Evolutionary conservation across 2,888 invertebrate species (phyloP).

Genomic region (Trachelus iudaicus): DNA sequence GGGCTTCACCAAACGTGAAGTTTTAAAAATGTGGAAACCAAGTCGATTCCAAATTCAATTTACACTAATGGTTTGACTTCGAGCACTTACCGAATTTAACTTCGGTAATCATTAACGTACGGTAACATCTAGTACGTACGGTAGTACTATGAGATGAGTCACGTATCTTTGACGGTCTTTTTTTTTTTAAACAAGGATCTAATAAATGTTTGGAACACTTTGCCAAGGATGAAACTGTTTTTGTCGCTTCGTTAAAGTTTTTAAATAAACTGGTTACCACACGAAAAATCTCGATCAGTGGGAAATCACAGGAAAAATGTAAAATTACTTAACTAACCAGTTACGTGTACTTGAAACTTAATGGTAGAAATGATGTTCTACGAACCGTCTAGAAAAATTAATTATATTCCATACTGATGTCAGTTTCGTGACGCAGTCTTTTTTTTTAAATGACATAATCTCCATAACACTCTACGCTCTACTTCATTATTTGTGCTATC

Average conservation of each 20-base stretch:
- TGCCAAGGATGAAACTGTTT: too few relatives aligned
- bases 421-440: neutral
- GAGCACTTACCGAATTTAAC: neutral
- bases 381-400: neutral
- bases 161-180: neutral
- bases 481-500: neutral
- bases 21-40: neutral
- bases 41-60: neutral
- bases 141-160: neutral
- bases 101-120: neutral
- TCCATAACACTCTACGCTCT: neutral
- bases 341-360: slow-evolving; percentile 18
- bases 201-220: too few relatives aligned
- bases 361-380: neutral
- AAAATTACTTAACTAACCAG: slow-evolving; percentile 28
- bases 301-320: slow-evolving; percentile 39
- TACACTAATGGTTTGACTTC: neutral
- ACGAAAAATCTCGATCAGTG: neutral
- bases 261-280: neutral
- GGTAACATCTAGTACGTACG: neutral
- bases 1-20: neutral
- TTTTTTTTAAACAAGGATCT: neutral
- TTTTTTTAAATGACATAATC: neutral
- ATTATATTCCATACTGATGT: neutral
- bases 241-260: neutral